A percentile compares a stretch with the other conserved stretches of the same genome.
These are phyloP conservation scores for Pristionchus fissidentatus DNA, from an alignment of 2,888 invertebrate genomes.

Conservation along the genomic window DNA sequence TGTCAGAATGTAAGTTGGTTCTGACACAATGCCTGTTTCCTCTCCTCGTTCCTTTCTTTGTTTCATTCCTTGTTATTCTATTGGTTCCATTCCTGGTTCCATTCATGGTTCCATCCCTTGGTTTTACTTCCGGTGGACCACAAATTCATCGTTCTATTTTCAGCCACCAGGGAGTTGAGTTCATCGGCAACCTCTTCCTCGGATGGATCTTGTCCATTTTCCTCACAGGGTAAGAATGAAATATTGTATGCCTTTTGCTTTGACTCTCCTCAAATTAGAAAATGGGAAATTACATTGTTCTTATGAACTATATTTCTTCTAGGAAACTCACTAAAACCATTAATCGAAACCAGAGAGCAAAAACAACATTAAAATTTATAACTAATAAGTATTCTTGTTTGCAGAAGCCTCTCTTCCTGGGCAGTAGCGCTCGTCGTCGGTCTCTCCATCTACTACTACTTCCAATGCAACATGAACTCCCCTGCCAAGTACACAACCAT, in stretches of 20 bases:
- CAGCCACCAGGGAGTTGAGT: constrained; percentile 12
- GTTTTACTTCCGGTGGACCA: no score
- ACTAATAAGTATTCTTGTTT: neutral
- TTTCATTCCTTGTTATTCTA: no score
- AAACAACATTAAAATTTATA: no score
- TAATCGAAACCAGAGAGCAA: no score
- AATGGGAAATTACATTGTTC: neutral
- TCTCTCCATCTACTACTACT: neutral
- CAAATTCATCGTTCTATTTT: neutral
- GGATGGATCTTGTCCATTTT: neutral
- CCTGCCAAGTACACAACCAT: neutral
- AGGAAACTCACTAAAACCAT: no score
- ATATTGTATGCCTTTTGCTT: neutral
- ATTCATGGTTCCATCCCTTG: no score
- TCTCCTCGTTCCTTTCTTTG: no score
- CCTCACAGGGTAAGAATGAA: constrained; percentile 1
- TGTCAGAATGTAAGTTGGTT: constrained; percentile 8
- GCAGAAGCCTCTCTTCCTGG: neutral
- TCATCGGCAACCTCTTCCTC: neutral
- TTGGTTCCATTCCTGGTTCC: no score
- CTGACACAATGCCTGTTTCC: neutral
- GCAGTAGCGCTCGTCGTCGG: neutral
- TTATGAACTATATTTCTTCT: neutral
- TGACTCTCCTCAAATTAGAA: neutral
- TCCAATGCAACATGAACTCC: neutral